Evolutionary conservation across 2,113 vertebrate species (phyloP).

Genomic region (Paramormyrops kingsleyae): DNA sequence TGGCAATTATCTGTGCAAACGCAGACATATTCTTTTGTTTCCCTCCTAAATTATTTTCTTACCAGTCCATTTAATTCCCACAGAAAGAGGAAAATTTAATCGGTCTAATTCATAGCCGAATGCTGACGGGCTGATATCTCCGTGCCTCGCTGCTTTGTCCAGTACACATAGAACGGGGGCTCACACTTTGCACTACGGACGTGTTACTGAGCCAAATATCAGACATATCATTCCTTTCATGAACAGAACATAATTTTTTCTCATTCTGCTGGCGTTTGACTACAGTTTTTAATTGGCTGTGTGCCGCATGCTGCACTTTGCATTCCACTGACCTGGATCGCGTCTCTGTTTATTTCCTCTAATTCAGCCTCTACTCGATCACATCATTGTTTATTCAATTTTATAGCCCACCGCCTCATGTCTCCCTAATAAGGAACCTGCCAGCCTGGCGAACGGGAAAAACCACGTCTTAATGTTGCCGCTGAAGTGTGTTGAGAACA

Average conservation of each 20-base stretch:
- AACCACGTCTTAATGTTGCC: not conserved
- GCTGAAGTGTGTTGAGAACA: not conserved
- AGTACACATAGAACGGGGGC: not conserved
- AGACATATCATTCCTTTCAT: not conserved
- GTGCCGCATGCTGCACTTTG: not conserved
- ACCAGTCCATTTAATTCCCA: not conserved
- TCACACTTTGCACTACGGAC: not conserved
- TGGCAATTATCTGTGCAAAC: not conserved
- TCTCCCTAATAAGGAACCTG: not conserved
- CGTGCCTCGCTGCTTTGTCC: not conserved
- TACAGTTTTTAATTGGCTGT: not conserved
- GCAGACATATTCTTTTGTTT: not conserved
- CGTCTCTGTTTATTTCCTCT: not conserved
- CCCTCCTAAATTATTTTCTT: conserved; percentile 2
- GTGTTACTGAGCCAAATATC: not conserved
- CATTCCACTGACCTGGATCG: not conserved
- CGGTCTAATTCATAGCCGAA: not conserved
- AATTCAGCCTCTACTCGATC: not conserved
- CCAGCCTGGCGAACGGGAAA: not conserved
- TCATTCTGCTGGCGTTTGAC: not conserved
- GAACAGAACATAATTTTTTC: not conserved
- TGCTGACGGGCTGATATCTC: not conserved
- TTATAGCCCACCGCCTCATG: not conserved
- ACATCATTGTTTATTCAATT: not conserved
- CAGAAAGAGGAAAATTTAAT: not conserved